Evolutionary conservation across 2,797 vertebrate genomes (phyloP).

Genomic region (Spinibarbus caldwelli): DNA sequence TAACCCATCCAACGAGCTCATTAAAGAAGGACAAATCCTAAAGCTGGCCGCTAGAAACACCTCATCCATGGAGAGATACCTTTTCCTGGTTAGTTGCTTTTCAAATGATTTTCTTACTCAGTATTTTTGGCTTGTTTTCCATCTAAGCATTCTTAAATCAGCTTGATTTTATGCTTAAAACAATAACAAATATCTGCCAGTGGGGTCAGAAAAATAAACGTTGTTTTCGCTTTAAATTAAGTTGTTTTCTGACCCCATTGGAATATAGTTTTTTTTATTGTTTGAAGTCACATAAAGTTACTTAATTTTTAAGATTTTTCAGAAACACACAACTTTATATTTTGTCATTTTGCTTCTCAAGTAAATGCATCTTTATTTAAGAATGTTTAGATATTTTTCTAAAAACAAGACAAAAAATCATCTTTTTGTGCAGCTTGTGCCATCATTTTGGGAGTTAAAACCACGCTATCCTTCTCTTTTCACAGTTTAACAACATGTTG

Average conservation of each 20-base stretch:
- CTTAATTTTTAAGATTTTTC: no score
- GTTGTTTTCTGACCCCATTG: no score
- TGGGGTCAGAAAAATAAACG: not conserved
- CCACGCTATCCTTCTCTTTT: not conserved
- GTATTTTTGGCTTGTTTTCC: not conserved
- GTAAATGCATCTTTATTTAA: not conserved
- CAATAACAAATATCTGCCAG: no score
- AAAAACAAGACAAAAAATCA: not conserved
- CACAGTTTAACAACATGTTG: conserved; percentile 92
- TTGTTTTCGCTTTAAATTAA: no score
- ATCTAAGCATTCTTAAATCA: not conserved
- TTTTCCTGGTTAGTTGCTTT: conserved; percentile 84
- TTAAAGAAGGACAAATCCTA: conserved; percentile 87
- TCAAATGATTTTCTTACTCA: no score
- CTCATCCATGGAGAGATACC: conserved; percentile 84
- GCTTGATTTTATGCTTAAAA: no score
- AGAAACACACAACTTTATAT: no score
- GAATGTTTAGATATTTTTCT: not conserved
- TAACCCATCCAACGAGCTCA: conserved; percentile 87
- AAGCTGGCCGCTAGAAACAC: conserved; percentile 87
- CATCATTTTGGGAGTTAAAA: not conserved
- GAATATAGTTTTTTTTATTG: no score
- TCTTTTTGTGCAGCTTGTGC: accelerated
- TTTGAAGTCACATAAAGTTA: no score
- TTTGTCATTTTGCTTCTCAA: not conserved